Conservation (phyloP, 2,888 invertebrate genomes). For the Elysia crispata region DNA sequence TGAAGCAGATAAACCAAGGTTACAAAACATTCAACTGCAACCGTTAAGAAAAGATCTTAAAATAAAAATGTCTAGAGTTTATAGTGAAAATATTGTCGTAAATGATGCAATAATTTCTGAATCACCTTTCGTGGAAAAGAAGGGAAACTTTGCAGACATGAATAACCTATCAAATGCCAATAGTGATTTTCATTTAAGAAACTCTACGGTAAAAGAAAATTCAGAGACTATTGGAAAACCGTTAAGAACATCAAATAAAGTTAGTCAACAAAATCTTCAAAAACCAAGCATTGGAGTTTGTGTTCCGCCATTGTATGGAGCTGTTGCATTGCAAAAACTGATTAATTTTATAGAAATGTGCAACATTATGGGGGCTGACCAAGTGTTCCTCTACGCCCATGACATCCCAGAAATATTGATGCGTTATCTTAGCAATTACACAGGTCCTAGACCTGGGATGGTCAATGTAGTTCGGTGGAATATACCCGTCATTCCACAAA, state of each 20-base stretch:
- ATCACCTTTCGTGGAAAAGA: too few relatives aligned
- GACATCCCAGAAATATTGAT: constrained; percentile 59
- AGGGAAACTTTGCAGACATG: too few relatives aligned
- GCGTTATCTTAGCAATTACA: constrained; percentile 64
- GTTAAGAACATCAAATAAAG: constrained; percentile 14
- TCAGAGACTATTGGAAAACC: too few relatives aligned
- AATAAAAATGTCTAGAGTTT: too few relatives aligned
- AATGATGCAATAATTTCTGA: too few relatives aligned
- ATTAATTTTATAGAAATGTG: constrained; percentile 74
- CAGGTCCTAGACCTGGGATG: constrained; percentile 52
- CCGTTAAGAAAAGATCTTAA: too few relatives aligned
- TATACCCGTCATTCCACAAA: constrained; percentile 58
- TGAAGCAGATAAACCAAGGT: too few relatives aligned
- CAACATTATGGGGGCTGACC: constrained; percentile 67
- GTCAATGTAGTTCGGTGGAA: constrained; percentile 68
- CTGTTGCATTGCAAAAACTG: constrained; percentile 65
- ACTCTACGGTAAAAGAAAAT: too few relatives aligned
- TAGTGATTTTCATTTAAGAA: too few relatives aligned
- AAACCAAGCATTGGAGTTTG: constrained; percentile 63
- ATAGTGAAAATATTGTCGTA: too few relatives aligned
- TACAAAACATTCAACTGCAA: too few relatives aligned
- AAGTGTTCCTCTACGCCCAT: constrained; percentile 70
- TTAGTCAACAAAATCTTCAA: neutral
- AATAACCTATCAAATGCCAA: too few relatives aligned
- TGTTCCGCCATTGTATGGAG: constrained; percentile 74